Percentiles rank a stretch among this genome's conserved stretches.
These are phyloP conservation scores for Philypnodon macrostomus DNA, from an alignment of 2,797 vertebrate species.

Conservation along the genomic window DNA sequence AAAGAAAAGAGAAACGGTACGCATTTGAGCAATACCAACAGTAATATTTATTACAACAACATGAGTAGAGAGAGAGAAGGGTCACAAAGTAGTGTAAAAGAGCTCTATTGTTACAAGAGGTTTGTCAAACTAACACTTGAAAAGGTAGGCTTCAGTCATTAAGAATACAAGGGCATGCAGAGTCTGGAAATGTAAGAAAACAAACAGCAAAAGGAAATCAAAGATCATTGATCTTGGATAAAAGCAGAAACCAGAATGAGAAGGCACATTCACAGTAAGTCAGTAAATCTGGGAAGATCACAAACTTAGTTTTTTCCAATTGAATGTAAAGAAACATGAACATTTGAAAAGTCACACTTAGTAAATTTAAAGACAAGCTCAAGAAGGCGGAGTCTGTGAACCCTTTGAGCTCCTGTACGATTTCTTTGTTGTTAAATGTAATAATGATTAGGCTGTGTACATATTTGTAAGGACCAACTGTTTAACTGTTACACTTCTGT, in stretches of 20 bases:
- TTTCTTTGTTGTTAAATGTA: constrained; percentile 1
- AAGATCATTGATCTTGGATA: constrained; percentile 65
- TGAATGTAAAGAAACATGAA: constrained; percentile 78
- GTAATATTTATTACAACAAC: constrained; percentile 98
- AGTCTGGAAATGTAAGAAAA: constrained; percentile 80
- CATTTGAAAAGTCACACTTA: constrained; percentile 76
- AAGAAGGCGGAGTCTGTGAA: constrained; percentile 77
- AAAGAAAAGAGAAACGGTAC: constrained; percentile 83
- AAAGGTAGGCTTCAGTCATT: constrained; percentile 74
- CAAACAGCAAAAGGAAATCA: constrained; percentile 68
- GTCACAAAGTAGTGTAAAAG: constrained; percentile 88
- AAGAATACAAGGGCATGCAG: constrained; percentile 92
- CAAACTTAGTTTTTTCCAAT: constrained; percentile 72
- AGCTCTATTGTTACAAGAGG: constrained; percentile 89
- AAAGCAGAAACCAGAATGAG: constrained; percentile 85
- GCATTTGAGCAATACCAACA: constrained; percentile 95
- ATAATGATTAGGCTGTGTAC: not conserved
- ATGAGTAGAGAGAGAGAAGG: constrained; percentile 87
- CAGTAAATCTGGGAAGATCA: constrained; percentile 80
- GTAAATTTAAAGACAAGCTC: constrained; percentile 72
- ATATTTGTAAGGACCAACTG: too few relatives aligned
- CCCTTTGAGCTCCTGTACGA: constrained; percentile 80
- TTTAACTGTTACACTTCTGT: constrained; percentile 2
- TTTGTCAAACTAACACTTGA: constrained; percentile 80
- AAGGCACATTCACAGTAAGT: constrained; percentile 97